phyloP scores from a whole-genome alignment of 1,140 invertebrate genomes.

The Drosophila chauvacae region DNA sequence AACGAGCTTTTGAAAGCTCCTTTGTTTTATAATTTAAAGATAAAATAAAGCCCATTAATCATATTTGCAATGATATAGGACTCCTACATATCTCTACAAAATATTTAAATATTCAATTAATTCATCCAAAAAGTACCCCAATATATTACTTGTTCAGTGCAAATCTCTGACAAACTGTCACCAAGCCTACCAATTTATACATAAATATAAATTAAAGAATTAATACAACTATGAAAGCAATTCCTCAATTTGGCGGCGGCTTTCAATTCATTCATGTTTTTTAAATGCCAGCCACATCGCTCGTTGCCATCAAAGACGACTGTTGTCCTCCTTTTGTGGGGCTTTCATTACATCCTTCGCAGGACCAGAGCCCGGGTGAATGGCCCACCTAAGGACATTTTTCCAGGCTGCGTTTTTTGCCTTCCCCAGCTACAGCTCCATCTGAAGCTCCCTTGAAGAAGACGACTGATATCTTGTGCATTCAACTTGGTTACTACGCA shows the following conservation, averaged over 20 bases:
- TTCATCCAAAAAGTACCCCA: neutral
- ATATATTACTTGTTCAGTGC: neutral
- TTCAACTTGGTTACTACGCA: conserved; percentile 72
- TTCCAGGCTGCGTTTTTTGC: conserved; percentile 36
- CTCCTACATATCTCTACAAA: neutral
- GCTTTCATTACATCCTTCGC: conserved; percentile 26
- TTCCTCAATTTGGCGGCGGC: conserved; percentile 1
- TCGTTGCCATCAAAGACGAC: conserved; percentile 28
- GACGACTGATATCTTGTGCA: conserved; percentile 58
- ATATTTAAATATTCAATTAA: neutral
- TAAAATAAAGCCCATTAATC: neutral
- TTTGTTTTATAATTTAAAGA: neutral
- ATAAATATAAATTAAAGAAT: neutral
- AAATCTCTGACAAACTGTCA: neutral
- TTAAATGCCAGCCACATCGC: conserved; percentile 36
- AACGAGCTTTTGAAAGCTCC: neutral
- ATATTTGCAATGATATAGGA: neutral
- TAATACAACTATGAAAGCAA: conserved; percentile 29
- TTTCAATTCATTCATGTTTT: conserved; percentile 25
- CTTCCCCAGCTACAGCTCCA: neutral
- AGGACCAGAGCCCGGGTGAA: conserved; percentile 38
- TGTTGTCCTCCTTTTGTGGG: conserved; percentile 29
- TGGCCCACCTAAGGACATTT: conserved; percentile 20
- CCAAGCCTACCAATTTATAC: neutral
- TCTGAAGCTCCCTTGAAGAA: neutral